phyloP scores from a whole-genome alignment of 1,140 invertebrate genomes.

The Pemphigus obesinymphae region DNA sequence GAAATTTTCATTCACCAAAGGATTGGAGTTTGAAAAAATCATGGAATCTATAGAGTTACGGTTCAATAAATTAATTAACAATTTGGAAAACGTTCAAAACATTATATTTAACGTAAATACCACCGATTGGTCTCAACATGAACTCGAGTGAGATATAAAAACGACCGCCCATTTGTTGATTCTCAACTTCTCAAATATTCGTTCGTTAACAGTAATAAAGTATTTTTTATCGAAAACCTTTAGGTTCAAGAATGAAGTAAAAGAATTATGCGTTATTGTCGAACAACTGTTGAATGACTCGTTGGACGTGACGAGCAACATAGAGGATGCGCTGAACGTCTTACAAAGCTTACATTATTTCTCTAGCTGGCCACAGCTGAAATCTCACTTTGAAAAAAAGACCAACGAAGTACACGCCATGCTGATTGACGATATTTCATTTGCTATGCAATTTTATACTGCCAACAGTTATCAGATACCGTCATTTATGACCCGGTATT shows the following conservation, averaged over 20 bases:
- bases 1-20: constrained; percentile 11
- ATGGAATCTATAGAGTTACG: constrained; percentile 8
- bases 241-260: constrained; percentile 9
- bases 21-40: background rate
- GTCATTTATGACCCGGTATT: background rate
- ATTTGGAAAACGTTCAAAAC: constrained; percentile 17
- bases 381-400: background rate
- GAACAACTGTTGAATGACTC: constrained; percentile 7
- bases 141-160: background rate
- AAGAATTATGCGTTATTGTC: background rate
- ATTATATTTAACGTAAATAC: constrained; percentile 12
- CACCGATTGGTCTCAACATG: constrained; percentile 10
- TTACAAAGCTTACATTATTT: constrained; percentile 14
- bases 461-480: background rate
- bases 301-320: background rate
- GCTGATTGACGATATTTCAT: background rate
- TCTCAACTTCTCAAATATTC: too few relatives aligned
- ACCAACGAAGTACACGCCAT: background rate
- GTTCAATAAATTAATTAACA: background rate
- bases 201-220: too few relatives aligned
- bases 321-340: background rate
- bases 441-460: background rate
- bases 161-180: too few relatives aligned
- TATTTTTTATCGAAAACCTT: background rate
- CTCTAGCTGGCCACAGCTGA: background rate